Percentiles rank a stretch among this genome's conserved stretches.
These are phyloP conservation scores for Emydocephalus ijimae DNA, from an alignment of 2,113 vertebrate genomes.

Conservation along the genomic window DNA sequence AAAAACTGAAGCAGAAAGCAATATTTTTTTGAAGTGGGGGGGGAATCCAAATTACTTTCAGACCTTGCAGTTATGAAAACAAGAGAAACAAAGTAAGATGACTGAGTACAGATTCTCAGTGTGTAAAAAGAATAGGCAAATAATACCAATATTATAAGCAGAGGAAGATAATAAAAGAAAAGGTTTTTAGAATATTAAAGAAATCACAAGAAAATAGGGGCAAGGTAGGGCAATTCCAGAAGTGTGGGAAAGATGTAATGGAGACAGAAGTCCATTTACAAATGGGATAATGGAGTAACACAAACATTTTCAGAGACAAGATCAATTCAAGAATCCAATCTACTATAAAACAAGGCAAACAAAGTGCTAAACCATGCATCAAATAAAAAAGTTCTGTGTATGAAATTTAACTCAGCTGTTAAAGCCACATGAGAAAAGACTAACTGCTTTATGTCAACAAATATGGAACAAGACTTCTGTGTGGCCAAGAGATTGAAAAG, in stretches of 20 bases:
- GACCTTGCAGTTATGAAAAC: background rate
- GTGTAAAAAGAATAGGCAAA: background rate
- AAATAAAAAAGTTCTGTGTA: background rate
- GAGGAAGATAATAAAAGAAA: background rate
- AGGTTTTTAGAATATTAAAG: background rate
- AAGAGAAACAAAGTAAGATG: background rate
- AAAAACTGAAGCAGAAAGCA: background rate
- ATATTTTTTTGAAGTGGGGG: background rate
- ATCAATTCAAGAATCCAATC: background rate
- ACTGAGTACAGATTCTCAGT: too few species aligned
- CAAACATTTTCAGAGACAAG: background rate
- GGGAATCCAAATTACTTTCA: background rate
- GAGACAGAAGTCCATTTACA: background rate
- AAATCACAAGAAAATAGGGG: background rate
- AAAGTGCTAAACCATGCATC: background rate
- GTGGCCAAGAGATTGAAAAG: background rate
- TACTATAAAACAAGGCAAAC: background rate
- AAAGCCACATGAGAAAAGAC: background rate
- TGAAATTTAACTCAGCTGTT: background rate
- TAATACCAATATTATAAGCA: background rate
- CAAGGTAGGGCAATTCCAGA: background rate
- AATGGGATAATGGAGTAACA: background rate
- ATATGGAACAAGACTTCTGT: background rate
- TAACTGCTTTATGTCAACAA: background rate
- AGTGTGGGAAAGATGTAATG: background rate